phyloP scores from a whole-genome alignment of 2,888 invertebrate species.

The Hypolimnas misippus region DNA sequence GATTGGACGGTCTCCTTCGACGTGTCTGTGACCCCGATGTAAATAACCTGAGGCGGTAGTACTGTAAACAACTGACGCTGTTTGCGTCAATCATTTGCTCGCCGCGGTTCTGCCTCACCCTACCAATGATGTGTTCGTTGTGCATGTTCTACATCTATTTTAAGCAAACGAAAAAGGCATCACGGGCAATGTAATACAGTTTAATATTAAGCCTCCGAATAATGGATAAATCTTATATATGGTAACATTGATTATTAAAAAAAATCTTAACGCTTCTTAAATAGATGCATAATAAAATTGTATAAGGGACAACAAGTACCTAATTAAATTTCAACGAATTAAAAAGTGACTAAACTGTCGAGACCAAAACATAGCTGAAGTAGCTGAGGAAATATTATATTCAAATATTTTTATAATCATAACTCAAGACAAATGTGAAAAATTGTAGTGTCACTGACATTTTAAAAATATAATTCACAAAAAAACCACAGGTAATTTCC shows the following conservation, averaged over 20 bases:
- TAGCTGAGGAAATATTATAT: no score
- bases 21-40: slow-evolving; percentile 84
- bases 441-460: slow-evolving; percentile 34
- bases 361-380: no score
- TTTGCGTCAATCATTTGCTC: slow-evolving; percentile 76
- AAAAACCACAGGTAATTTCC: slow-evolving; percentile 32
- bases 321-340: no score
- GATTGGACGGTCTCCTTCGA: slow-evolving; percentile 77
- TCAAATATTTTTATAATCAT: no score
- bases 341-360: no score
- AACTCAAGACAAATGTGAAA: no score
- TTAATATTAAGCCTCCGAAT: no score
- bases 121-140: slow-evolving; percentile 47
- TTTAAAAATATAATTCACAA: slow-evolving; percentile 21
- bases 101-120: slow-evolving; percentile 48
- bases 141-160: slow-evolving; percentile 27
- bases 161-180: slow-evolving; percentile 7
- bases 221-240: neutral
- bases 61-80: slow-evolving; percentile 78
- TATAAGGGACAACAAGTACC: no score
- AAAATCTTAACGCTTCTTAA: slow-evolving; percentile 1
- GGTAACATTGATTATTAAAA: slow-evolving; percentile 13
- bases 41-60: slow-evolving; percentile 80
- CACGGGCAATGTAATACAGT: neutral
- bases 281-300: no score